Evolutionary conservation across 1,140 invertebrate genomes (phyloP).

Genomic region (Drosophila sulfurigaster): DNA sequence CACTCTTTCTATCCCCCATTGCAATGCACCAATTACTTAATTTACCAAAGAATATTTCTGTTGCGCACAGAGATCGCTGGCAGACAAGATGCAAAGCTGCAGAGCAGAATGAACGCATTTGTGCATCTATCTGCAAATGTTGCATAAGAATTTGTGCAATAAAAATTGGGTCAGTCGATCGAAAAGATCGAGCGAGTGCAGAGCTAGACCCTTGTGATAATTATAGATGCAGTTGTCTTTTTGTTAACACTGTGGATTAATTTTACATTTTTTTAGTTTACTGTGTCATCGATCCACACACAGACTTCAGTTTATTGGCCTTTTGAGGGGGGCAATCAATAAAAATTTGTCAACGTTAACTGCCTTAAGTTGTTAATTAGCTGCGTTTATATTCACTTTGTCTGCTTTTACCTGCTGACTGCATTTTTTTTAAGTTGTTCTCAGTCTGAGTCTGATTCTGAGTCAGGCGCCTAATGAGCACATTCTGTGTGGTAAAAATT

Average conservation of each 20-base stretch:
- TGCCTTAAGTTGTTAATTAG: slow-evolving; percentile 16
- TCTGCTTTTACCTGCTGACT: not conserved
- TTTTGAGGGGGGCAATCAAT: not conserved
- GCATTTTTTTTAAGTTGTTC: slow-evolving; percentile 32
- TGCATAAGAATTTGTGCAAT: slow-evolving; percentile 58
- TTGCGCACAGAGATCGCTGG: not conserved
- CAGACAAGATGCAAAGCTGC: slow-evolving; percentile 12
- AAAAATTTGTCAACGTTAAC: slow-evolving; percentile 8
- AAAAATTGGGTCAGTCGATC: slow-evolving; percentile 5
- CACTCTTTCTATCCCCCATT: slow-evolving; percentile 12
- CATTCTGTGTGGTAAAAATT: slow-evolving; percentile 28
- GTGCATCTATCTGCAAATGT: slow-evolving; percentile 58
- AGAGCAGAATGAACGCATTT: slow-evolving; percentile 2
- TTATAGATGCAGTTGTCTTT: not conserved
- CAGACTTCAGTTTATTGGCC: slow-evolving; percentile 4
- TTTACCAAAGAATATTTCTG: slow-evolving; percentile 59
- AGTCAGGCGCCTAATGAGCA: slow-evolving; percentile 45
- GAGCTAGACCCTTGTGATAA: not conserved
- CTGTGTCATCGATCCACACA: slow-evolving; percentile 12
- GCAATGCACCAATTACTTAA: slow-evolving; percentile 74
- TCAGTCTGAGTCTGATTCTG: slow-evolving; percentile 38
- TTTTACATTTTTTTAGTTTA: not conserved
- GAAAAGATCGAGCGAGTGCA: not conserved
- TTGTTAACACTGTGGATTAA: too few species aligned
- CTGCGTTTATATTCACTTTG: not conserved